Evolutionary conservation across 2,797 vertebrate genomes (phyloP).

Genomic region (Scarus forsteni): DNA sequence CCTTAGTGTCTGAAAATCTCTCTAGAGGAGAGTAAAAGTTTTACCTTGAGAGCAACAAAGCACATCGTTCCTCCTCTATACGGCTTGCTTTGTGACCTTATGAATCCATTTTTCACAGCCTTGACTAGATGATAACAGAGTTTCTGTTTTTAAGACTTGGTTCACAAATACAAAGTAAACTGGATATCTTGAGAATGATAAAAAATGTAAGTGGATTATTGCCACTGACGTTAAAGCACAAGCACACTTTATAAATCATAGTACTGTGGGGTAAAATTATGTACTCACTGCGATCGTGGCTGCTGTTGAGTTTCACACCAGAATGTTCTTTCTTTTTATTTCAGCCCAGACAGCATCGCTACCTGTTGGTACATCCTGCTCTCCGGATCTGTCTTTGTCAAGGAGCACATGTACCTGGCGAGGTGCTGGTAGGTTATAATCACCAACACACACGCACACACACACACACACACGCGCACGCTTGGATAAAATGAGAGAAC

Average conservation of each 20-base stretch:
- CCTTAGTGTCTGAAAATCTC: too few relatives aligned
- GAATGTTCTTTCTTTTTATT: constrained; percentile 58
- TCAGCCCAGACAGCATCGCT: constrained; percentile 92
- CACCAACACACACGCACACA: constrained; percentile 2
- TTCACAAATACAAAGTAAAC: too few relatives aligned
- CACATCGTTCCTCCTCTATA: too few relatives aligned
- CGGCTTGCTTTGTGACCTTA: too few relatives aligned
- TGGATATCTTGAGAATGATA: background rate
- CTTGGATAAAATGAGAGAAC: background rate
- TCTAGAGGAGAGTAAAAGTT: too few relatives aligned
- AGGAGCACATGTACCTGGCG: constrained; percentile 96
- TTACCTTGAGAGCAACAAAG: too few relatives aligned
- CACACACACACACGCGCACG: constrained; percentile 4
- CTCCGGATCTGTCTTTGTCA: constrained; percentile 94
- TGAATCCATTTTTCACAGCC: too few relatives aligned
- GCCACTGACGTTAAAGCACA: background rate
- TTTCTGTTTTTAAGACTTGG: too few relatives aligned
- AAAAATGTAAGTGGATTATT: background rate
- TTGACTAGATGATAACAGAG: too few relatives aligned
- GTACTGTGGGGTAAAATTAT: background rate
- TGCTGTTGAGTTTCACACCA: constrained; percentile 11
- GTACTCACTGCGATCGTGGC: background rate
- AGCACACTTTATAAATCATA: background rate
- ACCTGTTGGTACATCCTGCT: constrained; percentile 97
- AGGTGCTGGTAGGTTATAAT: constrained; percentile 83